Base-by-base conservation (phyloP, 30 jellyfish, hydroid and myxozoan genomes). In the Cassiopea xamachana region DNA sequence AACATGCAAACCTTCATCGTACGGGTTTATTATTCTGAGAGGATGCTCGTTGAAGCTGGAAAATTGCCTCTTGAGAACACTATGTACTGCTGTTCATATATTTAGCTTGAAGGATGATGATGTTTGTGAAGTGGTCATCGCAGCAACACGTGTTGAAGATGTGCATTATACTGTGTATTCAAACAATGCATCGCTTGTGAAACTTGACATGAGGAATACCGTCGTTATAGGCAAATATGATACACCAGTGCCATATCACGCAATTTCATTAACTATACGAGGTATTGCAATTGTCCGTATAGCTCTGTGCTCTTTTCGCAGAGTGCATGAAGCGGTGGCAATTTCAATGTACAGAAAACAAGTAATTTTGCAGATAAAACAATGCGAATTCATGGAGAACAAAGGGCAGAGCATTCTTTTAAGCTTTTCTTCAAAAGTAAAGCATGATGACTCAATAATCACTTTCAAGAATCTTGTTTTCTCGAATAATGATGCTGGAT, bases 341-440 rank as follows among this genome's bases (percentile, higher is more conserved):
- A 17, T 91, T n/a, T 86, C 97, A 10, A 17, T 89, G 68, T 79
- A 73, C n/a, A 89, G 83, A 9, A 67, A 68, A 16, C 61, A 73
- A 59, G 51, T 83, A n/a, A 74, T 80, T 8, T 48, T 92, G 73
- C 79, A 72, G 12, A 69, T 91, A 7, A 19, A 64, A 1, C 60
- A 74, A 10, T 73, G 89, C 71, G 73, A 46, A 14, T 96, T 91
- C 62, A 44, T 61, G 12, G 92, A 89, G 73, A 96, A 91, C 76
- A 62, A 88, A 44, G 99, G 99, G 48, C 98, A 92, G 61, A 87
- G 98, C 48, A 60, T 96, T 39, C 43, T 96, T 6, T 46, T 89
- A 44, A 96, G 91, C 46, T 92, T 96, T 77, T 19, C 93, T n/a
- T 60, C 89, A 75, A 46, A 45, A 6, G 82, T 77, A 17, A 59